Evolutionary conservation across 2,797 vertebrate genomes (phyloP).

Genomic region (Sebastes kiyomatsui): DNA sequence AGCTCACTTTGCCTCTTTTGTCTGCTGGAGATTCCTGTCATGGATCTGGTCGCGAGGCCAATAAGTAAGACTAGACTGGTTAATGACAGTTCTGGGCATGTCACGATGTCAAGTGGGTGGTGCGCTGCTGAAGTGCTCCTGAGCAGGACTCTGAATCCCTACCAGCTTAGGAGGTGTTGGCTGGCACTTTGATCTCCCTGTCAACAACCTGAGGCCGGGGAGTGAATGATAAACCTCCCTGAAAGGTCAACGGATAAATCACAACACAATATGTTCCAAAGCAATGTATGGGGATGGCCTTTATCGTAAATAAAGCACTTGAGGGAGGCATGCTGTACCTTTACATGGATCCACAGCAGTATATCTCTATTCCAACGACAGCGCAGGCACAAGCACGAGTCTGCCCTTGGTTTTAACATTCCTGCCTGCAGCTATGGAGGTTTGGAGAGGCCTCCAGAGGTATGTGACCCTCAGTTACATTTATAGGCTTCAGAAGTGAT

Average conservation of each 20-base stretch:
- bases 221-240: background rate
- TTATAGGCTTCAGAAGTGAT: conserved; percentile 60
- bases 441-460: conserved; percentile 55
- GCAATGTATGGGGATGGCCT: background rate
- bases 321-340: conserved; percentile 4
- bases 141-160: conserved; percentile 5
- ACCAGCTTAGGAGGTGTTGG: background rate
- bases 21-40: conserved; percentile 71
- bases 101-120: conserved; percentile 32
- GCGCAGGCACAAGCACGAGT: conserved; percentile 4
- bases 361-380: conserved; percentile 20
- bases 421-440: conserved; percentile 56
- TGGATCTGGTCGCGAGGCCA: conserved; percentile 67
- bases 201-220: background rate
- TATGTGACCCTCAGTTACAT: conserved; percentile 68
- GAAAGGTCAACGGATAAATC: conserved; percentile 26
- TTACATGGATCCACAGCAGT: conserved; percentile 15
- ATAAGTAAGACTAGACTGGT: conserved; percentile 47
- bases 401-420: conserved; percentile 56
- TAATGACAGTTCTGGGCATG: conserved; percentile 27
- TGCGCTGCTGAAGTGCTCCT: conserved; percentile 1
- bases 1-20: conserved; percentile 75
- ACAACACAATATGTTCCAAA: background rate
- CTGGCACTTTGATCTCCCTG: conserved; percentile 4
- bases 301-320: conserved; percentile 11